Evolutionary conservation across 2,113 vertebrate genomes (phyloP).

Genomic region (Pogona vitticeps): DNA sequence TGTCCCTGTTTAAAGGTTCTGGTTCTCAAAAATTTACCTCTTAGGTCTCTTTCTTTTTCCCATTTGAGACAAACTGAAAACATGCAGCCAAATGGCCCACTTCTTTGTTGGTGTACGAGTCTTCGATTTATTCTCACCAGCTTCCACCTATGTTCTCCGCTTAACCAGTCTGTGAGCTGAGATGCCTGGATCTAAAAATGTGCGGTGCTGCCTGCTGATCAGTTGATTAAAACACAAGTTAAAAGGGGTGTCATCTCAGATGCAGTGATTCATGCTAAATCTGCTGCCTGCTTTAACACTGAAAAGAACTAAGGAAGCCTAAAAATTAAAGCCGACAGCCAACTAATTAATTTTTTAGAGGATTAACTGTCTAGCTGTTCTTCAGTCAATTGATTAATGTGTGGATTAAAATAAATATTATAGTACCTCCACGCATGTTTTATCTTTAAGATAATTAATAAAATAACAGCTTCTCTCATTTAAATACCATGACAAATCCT

Average conservation of each 20-base stretch:
- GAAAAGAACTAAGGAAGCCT: slow-evolving; percentile 37
- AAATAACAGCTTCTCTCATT: not conserved
- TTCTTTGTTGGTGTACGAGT: not conserved
- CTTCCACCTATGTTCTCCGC: not conserved
- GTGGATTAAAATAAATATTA: slow-evolving; percentile 25
- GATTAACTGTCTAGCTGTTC: not conserved
- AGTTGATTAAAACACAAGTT: not conserved
- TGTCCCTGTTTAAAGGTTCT: not conserved
- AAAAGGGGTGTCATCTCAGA: slow-evolving; percentile 23
- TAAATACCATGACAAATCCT: not conserved
- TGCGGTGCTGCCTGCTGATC: not conserved
- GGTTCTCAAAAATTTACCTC: slow-evolving; percentile 24
- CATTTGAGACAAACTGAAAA: slow-evolving; percentile 30
- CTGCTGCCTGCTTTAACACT: slow-evolving; percentile 5
- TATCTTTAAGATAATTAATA: slow-evolving; percentile 6
- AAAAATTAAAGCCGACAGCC: slow-evolving; percentile 1
- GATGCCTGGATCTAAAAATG: not conserved
- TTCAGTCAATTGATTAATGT: not conserved
- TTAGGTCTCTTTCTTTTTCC: not conserved
- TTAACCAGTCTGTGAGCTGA: not conserved
- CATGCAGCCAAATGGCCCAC: not conserved
- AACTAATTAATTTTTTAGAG: slow-evolving; percentile 22
- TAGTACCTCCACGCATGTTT: not conserved
- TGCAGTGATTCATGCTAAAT: slow-evolving; percentile 3
- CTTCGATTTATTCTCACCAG: not conserved